A percentile compares a stretch with the other conserved stretches of the same genome.
Evolutionary conservation across 2,888 invertebrate species (phyloP).

Genomic region (Physocephala rufipes): DNA sequence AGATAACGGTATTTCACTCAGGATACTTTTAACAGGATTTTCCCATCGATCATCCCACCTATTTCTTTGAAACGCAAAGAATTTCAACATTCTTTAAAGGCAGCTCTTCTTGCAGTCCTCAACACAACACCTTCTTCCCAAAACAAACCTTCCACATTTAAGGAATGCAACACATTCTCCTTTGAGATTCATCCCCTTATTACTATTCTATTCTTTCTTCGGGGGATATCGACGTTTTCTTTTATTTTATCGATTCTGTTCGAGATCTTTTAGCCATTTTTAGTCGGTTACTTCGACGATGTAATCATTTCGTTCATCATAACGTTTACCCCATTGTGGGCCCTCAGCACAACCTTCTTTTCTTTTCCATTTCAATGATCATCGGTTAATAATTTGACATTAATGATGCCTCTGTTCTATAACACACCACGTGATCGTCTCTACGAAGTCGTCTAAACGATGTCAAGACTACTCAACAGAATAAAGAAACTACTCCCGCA

Average conservation of each 20-base stretch:
- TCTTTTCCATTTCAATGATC: background rate
- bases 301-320: background rate
- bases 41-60: background rate
- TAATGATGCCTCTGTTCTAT: background rate
- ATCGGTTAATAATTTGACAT: background rate
- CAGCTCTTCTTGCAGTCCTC: slow-evolving; percentile 1
- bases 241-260: too few relatives aligned
- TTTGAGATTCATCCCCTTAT: background rate
- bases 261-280: too few relatives aligned
- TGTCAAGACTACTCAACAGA: too few relatives aligned
- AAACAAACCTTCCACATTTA: slow-evolving; percentile 47
- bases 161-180: slow-evolving; percentile 51
- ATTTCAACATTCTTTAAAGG: background rate
- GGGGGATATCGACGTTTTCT: slow-evolving; percentile 19
- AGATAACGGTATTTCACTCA: background rate
- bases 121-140: background rate
- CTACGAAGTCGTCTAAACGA: background rate
- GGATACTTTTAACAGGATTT: background rate
- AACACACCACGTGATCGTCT: background rate
- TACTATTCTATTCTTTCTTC: background rate
- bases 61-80: background rate
- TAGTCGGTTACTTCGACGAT: too few relatives aligned
- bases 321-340: too few relatives aligned
- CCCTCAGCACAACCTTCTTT: background rate
- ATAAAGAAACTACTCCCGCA: too few relatives aligned